Percentiles rank a stretch among this genome's conserved stretches.
Evolutionary conservation across 1,140 invertebrate species (phyloP).

Genomic region (Marisa cornuarietis): DNA sequence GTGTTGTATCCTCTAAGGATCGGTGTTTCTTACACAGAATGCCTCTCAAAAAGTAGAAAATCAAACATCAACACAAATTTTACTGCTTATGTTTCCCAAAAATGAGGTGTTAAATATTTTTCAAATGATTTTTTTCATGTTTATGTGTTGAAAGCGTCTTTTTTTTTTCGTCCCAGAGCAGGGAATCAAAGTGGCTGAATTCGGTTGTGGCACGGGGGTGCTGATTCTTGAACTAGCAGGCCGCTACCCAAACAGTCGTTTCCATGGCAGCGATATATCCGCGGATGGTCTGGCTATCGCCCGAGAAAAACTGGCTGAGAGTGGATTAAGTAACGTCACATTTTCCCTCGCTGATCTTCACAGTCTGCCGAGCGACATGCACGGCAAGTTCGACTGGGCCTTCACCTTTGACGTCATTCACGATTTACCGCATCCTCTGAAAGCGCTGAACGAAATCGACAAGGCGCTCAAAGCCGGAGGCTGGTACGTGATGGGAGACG

Average conservation of each 20-base stretch:
- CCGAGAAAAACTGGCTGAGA: constrained; percentile 1
- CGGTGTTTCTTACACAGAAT: too few species aligned
- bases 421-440: constrained; percentile 18
- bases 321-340: constrained; percentile 11
- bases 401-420: constrained; percentile 25
- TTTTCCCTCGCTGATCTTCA: constrained; percentile 18
- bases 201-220: constrained; percentile 24
- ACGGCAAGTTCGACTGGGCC: constrained; percentile 12
- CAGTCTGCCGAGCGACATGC: constrained; percentile 7
- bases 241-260: constrained; percentile 24
- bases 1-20: neutral
- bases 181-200: constrained; percentile 20
- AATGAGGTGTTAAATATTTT: neutral
- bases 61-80: neutral
- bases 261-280: constrained; percentile 27
- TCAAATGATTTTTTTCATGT: neutral
- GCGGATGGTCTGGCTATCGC: constrained; percentile 5
- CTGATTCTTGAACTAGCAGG: constrained; percentile 13
- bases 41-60: too few species aligned
- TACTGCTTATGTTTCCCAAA: neutral
- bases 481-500: constrained; percentile 17
- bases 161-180: neutral
- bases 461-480: constrained; percentile 9
- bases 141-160: neutral
- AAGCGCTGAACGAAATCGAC: constrained; percentile 14